Percentiles rank a stretch among this genome's conserved stretches.
Evolutionary conservation across 2,888 invertebrate genomes (phyloP).

Genomic region (Tipula confusa): DNA sequence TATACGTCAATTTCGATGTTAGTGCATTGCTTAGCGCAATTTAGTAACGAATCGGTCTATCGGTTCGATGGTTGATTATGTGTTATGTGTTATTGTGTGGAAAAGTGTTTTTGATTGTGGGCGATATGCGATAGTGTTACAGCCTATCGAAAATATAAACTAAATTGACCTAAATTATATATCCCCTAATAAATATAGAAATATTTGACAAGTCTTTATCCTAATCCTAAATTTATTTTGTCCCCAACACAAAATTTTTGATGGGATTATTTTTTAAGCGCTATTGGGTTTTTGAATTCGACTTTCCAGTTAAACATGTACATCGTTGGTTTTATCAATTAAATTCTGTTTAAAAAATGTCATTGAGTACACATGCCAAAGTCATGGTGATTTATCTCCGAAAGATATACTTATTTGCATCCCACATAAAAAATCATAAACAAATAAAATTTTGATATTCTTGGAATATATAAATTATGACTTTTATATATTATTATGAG

Average conservation of each 20-base stretch:
- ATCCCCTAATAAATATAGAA: neutral
- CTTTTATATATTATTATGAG: no score
- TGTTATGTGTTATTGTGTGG: neutral
- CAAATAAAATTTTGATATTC: neutral
- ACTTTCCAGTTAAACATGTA: neutral
- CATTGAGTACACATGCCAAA: neutral
- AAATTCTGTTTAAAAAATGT: neutral
- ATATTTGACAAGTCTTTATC: neutral
- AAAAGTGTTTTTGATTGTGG: no score
- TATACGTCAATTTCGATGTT: neutral
- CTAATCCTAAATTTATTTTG: neutral
- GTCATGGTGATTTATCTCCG: neutral
- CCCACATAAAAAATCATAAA: neutral
- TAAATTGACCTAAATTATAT: no score
- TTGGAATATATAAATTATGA: neutral
- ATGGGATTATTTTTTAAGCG: neutral
- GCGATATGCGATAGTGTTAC: no score
- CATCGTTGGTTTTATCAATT: neutral
- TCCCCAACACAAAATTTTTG: neutral
- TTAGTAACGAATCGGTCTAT: neutral
- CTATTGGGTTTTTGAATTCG: neutral
- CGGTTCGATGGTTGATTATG: neutral
- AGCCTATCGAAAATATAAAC: no score
- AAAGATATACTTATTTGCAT: neutral
- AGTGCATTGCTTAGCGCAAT: neutral